These are phyloP conservation scores for Chanos chanos DNA, from an alignment of 2,797 vertebrate species.

Conservation along the genomic window DNA sequence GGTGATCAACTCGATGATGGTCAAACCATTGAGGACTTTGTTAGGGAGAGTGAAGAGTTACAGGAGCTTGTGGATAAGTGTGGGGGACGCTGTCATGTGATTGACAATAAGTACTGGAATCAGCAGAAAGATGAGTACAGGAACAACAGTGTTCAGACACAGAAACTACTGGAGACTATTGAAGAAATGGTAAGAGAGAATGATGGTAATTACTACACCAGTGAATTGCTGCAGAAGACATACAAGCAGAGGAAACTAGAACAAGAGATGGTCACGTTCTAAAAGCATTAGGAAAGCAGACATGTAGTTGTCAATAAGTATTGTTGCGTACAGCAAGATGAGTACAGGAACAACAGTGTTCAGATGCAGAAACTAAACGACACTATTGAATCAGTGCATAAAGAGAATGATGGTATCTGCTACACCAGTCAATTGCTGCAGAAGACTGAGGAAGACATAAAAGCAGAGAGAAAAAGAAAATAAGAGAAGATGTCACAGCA, in stretches of 20 bases:
- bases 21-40: no score
- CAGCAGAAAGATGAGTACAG: background rate
- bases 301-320: background rate
- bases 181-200: background rate
- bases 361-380: background rate
- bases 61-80: no score
- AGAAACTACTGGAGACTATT: background rate
- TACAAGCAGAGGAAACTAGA: no score
- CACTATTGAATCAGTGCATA: background rate
- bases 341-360: no score
- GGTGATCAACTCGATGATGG: no score
- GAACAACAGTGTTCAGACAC: background rate
- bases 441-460: no score
- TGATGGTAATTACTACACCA: background rate
- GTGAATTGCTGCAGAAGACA: background rate
- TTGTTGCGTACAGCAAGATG: background rate
- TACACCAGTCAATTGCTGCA: background rate
- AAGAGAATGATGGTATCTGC: background rate
- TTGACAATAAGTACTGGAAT: background rate
- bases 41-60: no score
- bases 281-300: no score
- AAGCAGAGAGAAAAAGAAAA: no score
- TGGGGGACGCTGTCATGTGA: background rate
- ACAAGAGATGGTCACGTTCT: background rate
- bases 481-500: background rate